Evolutionary conservation across 2,113 vertebrate species (phyloP).

Genomic region (Vicugna pacos): DNA sequence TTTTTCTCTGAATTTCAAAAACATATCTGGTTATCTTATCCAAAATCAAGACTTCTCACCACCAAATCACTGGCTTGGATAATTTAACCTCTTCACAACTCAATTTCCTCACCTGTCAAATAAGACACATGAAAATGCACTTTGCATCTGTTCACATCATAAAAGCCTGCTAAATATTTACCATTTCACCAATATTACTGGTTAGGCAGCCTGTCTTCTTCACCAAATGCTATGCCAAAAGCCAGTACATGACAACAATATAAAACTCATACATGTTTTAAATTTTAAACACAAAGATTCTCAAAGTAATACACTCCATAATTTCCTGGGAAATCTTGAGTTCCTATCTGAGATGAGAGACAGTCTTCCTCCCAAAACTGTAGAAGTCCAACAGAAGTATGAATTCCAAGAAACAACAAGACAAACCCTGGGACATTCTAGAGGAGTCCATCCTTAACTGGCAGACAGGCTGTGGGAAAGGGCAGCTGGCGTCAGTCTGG

Average conservation of each 20-base stretch:
- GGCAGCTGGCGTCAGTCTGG: neutral
- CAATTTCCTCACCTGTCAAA: neutral
- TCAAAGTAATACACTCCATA: neutral
- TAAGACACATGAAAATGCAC: neutral
- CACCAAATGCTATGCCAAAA: neutral
- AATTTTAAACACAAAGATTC: conserved; percentile 45
- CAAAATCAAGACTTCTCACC: neutral
- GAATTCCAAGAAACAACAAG: neutral
- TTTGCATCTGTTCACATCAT: neutral
- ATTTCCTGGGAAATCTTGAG: neutral
- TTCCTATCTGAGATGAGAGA: neutral
- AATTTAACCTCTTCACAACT: neutral
- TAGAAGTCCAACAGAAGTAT: neutral
- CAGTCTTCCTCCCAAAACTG: neutral
- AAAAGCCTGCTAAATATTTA: neutral
- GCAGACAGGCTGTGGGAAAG: neutral
- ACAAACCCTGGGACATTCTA: neutral
- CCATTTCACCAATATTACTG: neutral
- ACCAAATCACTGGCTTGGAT: neutral
- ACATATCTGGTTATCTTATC: neutral
- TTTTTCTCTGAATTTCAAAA: neutral
- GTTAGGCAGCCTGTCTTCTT: neutral
- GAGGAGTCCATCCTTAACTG: neutral
- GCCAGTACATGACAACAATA: neutral
- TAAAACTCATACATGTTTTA: neutral